A percentile compares a stretch with the other conserved stretches of the same genome.
phyloP scores from a whole-genome alignment of 2,113 vertebrate genomes.

The Carassius gibelio region DNA sequence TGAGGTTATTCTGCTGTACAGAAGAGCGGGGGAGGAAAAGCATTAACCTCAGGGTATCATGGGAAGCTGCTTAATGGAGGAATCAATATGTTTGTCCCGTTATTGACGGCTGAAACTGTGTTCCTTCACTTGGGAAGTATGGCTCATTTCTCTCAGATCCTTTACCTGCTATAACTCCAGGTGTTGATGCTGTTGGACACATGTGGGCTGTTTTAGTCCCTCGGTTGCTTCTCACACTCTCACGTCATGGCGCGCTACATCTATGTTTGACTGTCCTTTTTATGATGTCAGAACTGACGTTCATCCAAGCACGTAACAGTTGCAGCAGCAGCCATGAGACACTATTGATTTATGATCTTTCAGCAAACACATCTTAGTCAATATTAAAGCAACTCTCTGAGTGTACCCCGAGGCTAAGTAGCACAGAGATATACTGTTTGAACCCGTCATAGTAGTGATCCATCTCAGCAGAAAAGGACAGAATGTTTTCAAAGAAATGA shows the following conservation, averaged over 20 bases:
- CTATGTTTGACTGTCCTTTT: too few relatives aligned
- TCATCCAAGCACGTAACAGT: constrained; percentile 20
- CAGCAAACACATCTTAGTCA: constrained; percentile 29
- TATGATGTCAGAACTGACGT: not conserved
- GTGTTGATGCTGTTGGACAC: not conserved
- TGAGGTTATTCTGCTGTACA: constrained; percentile 44
- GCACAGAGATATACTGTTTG: constrained; percentile 59
- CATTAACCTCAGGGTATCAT: constrained; percentile 38
- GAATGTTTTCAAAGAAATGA: not conserved
- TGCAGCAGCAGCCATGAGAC: not conserved
- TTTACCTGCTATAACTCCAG: constrained; percentile 38
- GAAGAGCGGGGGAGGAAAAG: constrained; percentile 34
- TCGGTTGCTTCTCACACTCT: constrained; percentile 19
- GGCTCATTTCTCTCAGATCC: constrained; percentile 41
- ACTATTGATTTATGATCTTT: constrained; percentile 41
- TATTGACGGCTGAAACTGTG: constrained; percentile 44
- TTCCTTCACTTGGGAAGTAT: constrained; percentile 45
- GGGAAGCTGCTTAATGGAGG: constrained; percentile 49
- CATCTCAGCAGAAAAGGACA: constrained; percentile 5
- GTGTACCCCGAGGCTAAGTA: not conserved
- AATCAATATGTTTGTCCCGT: constrained; percentile 54
- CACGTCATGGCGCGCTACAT: too few relatives aligned
- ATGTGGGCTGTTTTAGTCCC: constrained; percentile 8
- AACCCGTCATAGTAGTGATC: constrained; percentile 8
- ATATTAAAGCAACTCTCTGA: constrained; percentile 28